Evolutionary conservation across 2,888 invertebrate species (phyloP), one percentile per base, ranked within the genome.

Genomic region (Coelogynopora nodosa): DNA sequence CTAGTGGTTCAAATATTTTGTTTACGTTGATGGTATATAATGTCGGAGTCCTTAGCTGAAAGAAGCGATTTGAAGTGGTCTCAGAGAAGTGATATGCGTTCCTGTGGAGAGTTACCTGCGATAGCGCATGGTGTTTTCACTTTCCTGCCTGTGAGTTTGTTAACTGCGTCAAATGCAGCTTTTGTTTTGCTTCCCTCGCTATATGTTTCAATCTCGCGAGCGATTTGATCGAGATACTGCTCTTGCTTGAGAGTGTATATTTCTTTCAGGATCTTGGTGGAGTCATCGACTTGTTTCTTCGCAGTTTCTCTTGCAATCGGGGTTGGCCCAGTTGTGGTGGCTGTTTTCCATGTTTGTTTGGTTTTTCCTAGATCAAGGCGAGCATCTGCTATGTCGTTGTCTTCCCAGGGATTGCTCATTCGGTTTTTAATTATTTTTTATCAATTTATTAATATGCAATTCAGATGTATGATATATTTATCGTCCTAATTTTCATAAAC

Each of bases 181-280:
- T 74, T 74, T 74, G 74, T 74, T 74, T 13, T 74, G 74, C 5
- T 74, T 18, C 49, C 49, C 5, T 74, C 74, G 74, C 74, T 5
- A 26, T 74, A 74, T 74, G 74, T 74, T 74, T 74, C 74, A 74
- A 74, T 74, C 23, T 74, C 74, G 10, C 23, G 18, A 26, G 74
- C 74, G 23, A 13, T 74, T 23, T 74, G 74, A 74, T 74, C 74
- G 23, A 74, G 74, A 74, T 74, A 74, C 74, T 74, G 74, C 74
- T 74, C 74, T 74, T 74, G 74, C 74, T 74, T 74, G 74, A 74
- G 74, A 74, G 23, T 74, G 74, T 74, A 74, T 74, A 74, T 74
- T 74, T 74, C 74, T 74, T 74, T 74, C 74, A 74, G 23, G 74
- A 23, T 74, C 23, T 74, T 23, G 74, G 49, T 49, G 49, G 49